Evolutionary conservation across 2,113 vertebrate species (phyloP).

Genomic region (Nannospalax galili): DNA sequence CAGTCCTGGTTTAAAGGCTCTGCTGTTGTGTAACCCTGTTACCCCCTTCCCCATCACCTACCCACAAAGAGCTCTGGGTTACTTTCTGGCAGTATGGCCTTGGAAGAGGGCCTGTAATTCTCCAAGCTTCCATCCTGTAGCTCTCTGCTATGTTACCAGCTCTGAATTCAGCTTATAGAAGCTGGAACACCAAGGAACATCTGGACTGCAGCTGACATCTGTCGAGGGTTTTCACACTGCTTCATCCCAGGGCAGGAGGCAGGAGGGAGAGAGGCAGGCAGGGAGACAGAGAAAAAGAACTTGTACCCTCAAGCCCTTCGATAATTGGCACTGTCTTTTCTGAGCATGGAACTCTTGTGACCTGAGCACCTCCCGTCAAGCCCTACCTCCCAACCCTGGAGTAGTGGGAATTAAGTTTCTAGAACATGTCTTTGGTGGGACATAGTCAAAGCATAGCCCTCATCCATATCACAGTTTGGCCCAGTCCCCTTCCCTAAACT

Average conservation of each 20-base stretch:
- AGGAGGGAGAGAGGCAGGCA: background rate
- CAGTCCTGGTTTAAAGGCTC: too few species aligned
- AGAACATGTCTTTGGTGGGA: background rate
- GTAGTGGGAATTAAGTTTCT: background rate
- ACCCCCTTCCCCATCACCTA: rapidly evolving
- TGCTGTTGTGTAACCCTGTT: too few species aligned
- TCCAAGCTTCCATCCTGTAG: conserved; percentile 53
- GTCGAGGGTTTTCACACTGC: background rate
- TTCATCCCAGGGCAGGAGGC: background rate
- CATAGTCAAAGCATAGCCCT: background rate
- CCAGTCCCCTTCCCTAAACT: background rate
- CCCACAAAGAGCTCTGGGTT: background rate
- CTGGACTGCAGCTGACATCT: background rate
- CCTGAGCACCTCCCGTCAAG: background rate
- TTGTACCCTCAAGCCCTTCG: background rate
- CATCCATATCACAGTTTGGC: background rate
- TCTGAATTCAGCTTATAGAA: background rate
- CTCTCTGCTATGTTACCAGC: background rate
- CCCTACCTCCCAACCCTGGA: background rate
- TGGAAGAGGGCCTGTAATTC: background rate
- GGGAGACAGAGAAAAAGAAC: background rate
- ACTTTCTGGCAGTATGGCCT: background rate
- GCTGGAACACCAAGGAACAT: background rate
- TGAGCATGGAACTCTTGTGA: background rate
- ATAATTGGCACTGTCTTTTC: too few species aligned